Conservation (phyloP, 2,888 invertebrate genomes). For the Herminia tarsipennalis region DNA sequence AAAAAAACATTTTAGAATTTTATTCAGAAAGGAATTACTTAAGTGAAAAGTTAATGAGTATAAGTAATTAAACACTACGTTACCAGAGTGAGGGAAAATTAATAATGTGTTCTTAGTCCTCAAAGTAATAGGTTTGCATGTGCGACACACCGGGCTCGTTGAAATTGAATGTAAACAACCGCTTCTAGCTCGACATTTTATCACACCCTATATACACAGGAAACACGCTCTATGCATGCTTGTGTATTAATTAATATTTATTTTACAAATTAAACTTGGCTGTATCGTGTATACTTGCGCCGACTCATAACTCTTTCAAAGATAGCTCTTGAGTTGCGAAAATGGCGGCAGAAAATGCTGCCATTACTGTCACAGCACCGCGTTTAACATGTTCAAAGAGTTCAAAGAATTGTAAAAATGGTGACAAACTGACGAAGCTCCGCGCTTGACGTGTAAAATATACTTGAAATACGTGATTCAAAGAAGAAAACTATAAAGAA, state of each 20-base stretch:
- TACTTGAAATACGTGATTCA: no score
- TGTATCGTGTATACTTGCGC: not conserved
- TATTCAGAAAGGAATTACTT: no score
- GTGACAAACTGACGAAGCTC: no score
- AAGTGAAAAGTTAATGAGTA: conserved; percentile 13
- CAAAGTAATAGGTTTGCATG: conserved; percentile 27
- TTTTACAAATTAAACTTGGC: conserved; percentile 2
- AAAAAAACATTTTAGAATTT: no score
- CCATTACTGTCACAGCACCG: no score
- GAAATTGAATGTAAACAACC: conserved; percentile 37
- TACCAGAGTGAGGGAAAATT: conserved; percentile 22
- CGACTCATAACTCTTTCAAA: no score
- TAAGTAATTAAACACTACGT: conserved; percentile 34
- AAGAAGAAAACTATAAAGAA: no score
- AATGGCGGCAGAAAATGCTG: no score
- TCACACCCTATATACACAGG: conserved; percentile 13
- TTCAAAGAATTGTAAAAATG: no score
- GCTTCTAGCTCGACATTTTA: conserved; percentile 14
- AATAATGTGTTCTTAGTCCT: conserved; percentile 30
- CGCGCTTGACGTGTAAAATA: no score
- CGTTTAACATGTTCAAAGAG: no score
- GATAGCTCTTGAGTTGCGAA: no score
- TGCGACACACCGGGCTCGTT: conserved; percentile 15
- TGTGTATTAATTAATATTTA: conserved; percentile 23
- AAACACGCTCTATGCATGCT: conserved; percentile 9